These are phyloP conservation scores for Bedellia somnulentella DNA, from an alignment of 2,888 invertebrate species.

Conservation along the genomic window DNA sequence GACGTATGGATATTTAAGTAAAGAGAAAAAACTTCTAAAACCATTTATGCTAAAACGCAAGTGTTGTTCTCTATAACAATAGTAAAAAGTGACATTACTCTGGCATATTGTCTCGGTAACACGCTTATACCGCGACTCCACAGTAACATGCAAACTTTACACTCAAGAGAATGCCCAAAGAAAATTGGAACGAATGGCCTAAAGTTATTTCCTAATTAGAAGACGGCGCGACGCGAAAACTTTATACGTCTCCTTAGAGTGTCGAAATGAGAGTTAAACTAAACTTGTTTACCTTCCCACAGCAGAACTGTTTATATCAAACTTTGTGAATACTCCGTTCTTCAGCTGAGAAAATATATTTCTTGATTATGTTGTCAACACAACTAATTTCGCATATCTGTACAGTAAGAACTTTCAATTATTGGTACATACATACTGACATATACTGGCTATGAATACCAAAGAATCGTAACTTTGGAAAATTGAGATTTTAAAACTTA, in stretches of 20 bases:
- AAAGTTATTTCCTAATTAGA: slow-evolving; percentile 46
- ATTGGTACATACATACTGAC: too few relatives aligned
- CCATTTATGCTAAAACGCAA: neutral
- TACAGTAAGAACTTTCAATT: too few relatives aligned
- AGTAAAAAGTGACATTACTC: too few relatives aligned
- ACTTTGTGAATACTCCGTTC: too few relatives aligned
- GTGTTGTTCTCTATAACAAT: too few relatives aligned
- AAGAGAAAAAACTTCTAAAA: neutral
- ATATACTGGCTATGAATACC: too few relatives aligned
- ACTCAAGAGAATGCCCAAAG: slow-evolving; percentile 20
- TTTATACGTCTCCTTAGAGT: slow-evolving; percentile 41
- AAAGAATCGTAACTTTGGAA: too few relatives aligned
- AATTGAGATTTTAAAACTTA: too few relatives aligned
- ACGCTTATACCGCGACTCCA: neutral
- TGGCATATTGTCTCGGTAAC: too few relatives aligned
- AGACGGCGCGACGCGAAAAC: slow-evolving; percentile 19
- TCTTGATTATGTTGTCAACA: too few relatives aligned
- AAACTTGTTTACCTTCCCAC: slow-evolving; percentile 47
- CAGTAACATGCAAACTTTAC: slow-evolving; percentile 7
- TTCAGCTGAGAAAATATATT: too few relatives aligned
- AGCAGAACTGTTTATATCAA: slow-evolving; percentile 35
- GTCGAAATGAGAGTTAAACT: slow-evolving; percentile 45
- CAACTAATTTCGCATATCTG: too few relatives aligned
- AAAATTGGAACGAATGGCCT: slow-evolving; percentile 42
- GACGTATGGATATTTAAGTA: neutral